Percentiles rank a stretch among this genome's conserved stretches.
phyloP scores from a whole-genome alignment of 2,113 vertebrate genomes.

The Chloroceryle aenea region DNA sequence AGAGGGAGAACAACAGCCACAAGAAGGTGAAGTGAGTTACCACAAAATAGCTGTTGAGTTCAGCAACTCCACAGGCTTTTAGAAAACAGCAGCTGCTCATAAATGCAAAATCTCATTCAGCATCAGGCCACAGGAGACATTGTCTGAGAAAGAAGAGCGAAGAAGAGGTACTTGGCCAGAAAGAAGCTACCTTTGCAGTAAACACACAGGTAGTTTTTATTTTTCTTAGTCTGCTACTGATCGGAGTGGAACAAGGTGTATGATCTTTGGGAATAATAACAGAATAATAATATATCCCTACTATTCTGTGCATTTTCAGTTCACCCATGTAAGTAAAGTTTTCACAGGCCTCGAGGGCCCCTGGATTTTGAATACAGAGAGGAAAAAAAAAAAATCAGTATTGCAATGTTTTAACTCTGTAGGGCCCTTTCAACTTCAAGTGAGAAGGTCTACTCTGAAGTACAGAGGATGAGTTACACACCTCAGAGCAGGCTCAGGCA shows the following conservation, averaged over 20 bases:
- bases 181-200: not conserved
- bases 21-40: not conserved
- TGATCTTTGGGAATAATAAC: not conserved
- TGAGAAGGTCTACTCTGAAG: not conserved
- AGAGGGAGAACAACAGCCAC: not conserved
- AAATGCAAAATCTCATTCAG: not conserved
- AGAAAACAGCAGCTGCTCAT: not conserved
- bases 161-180: not conserved
- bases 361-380: not conserved
- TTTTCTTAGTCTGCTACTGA: not conserved
- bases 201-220: rapidly evolving
- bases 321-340: not conserved
- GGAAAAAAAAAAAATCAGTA: not conserved
- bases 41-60: not conserved
- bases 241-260: not conserved
- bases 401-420: not conserved
- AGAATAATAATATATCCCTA: not conserved
- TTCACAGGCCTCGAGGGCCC: not conserved
- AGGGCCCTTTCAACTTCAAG: not conserved
- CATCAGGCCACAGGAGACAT: not conserved
- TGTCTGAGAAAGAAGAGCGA: not conserved
- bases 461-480: not conserved
- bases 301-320: not conserved
- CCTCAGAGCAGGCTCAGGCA: not conserved
- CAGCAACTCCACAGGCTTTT: not conserved